phyloP scores from a whole-genome alignment of 2,113 vertebrate species.

The Mustela lutreola region DNA sequence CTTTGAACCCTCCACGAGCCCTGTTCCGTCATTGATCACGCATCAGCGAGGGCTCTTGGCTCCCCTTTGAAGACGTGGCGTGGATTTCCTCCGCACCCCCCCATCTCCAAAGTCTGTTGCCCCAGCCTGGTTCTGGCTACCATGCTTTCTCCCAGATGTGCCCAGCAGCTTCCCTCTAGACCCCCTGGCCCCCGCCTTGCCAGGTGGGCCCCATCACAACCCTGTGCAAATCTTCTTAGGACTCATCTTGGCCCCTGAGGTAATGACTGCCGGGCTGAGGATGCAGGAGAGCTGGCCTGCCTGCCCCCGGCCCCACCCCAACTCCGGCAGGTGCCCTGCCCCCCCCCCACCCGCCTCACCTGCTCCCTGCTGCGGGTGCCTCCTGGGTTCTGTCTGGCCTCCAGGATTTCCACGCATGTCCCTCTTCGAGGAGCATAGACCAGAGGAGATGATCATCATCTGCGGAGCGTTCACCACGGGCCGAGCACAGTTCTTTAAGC shows the following conservation, averaged over 20 bases:
- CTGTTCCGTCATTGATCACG: accelerated
- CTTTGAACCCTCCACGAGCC: neutral
- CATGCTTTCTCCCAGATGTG: neutral
- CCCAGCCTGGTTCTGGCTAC: neutral
- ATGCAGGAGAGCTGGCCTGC: neutral
- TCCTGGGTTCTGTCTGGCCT: neutral
- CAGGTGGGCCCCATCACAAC: neutral
- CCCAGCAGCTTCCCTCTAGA: neutral
- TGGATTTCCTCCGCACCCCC: neutral
- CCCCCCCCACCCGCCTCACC: accelerated
- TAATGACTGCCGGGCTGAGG: accelerated
- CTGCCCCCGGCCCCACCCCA: neutral
- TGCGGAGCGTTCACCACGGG: accelerated
- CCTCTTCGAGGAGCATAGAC: neutral
- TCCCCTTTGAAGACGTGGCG: accelerated
- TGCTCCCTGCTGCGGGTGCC: neutral
- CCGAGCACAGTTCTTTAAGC: neutral
- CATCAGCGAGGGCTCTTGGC: neutral
- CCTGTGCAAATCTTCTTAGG: neutral
- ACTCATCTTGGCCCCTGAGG: neutral
- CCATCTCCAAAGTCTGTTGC: neutral
- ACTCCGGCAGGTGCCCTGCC: neutral
- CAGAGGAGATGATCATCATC: neutral
- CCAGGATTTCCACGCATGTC: neutral
- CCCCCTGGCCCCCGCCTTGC: neutral